phyloP scores from a whole-genome alignment of 2,797 vertebrate species.

The Clamator glandarius region DNA sequence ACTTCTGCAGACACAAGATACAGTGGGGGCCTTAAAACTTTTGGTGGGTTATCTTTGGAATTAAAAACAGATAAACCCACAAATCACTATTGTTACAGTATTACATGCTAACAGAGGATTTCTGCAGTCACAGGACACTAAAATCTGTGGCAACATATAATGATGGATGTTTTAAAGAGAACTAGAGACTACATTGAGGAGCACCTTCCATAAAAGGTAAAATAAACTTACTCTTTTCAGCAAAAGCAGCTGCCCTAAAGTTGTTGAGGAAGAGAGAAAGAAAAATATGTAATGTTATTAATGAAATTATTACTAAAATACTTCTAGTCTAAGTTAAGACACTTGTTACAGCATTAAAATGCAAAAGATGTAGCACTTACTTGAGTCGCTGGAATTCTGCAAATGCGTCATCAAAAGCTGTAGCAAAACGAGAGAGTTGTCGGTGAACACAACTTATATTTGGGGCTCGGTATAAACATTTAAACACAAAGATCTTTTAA shows the following conservation, averaged over 20 bases:
- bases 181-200: neutral
- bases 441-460: neutral
- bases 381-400: constrained; percentile 95
- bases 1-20: neutral
- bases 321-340: neutral
- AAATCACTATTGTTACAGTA: neutral
- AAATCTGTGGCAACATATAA: neutral
- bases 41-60: neutral
- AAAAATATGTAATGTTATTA: neutral
- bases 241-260: constrained; percentile 92
- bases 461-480: neutral
- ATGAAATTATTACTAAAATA: neutral
- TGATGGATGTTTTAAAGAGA: neutral
- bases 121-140: neutral
- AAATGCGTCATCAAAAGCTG: constrained; percentile 92
- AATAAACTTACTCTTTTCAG: constrained; percentile 94
- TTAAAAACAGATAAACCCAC: neutral
- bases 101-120: neutral
- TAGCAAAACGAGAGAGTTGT: constrained; percentile 25
- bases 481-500: neutral
- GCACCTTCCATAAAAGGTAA: neutral
- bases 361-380: constrained; percentile 80
- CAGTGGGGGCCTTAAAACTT: neutral
- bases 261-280: neutral
- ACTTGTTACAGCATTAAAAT: neutral